Evolutionary conservation across 2,888 invertebrate genomes (phyloP), one percentile per base, ranked within the genome.

Genomic region (Drosophila cognata): DNA sequence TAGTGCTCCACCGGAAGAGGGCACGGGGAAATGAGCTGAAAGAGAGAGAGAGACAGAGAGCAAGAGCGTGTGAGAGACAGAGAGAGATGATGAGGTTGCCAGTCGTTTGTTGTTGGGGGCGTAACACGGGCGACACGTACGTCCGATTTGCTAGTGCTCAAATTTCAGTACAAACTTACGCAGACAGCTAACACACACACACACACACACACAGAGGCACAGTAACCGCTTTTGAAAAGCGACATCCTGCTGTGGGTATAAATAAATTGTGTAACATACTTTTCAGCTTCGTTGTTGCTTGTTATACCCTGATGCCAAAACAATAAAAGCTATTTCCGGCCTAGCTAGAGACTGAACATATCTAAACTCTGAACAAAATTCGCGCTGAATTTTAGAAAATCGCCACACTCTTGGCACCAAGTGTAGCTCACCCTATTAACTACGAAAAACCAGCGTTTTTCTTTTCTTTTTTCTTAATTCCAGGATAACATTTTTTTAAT

Each of bases 251-350:
- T 68, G 74, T 71, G 83, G 76, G 70, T 71, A 73, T 78, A 89
- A 81, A 89, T 86, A 89, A 86, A 89, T 89, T 89, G 74, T 78
- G 70, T 53, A 82, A 74, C 84, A 85, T 84, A 88, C 79, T 88
- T 86, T 79, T 60, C 71, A 59, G 70, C 77, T 18, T 35, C 53
- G 18, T 38, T 36, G 11, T 31, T 16, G 33, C 48, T 35, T 35
- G 43, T 43, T 10, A 57, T 33, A 43, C 43, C 10, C 41, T 57
- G 10, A 31, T 8, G 5, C 28, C 8, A 11, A n/a, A 57, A 41
- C 16, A 4, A 13, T 25, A 11, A 3, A 38, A 55, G 18, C 7
- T 36, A n/a, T 28, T n/a, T 55, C 11, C 25, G 25, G 36, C 18
- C 21, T 4, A 2, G n/a, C 13, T 13, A 10, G 13, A 2, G 21